These are phyloP conservation scores for Ahaetulla prasina DNA, from an alignment of 2,113 vertebrate species.

Conservation along the genomic window DNA sequence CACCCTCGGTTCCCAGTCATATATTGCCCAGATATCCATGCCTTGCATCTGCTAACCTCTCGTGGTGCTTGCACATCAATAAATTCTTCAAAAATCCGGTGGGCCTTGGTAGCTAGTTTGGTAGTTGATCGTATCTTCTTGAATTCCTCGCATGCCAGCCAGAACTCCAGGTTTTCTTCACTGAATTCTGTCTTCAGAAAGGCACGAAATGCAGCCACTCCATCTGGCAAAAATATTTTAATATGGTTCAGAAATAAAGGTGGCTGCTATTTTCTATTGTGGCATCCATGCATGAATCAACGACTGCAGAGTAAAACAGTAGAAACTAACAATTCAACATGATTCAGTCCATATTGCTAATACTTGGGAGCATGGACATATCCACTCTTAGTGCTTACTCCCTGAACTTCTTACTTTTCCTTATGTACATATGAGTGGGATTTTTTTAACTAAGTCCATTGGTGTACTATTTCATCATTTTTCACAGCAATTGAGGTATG, in stretches of 20 bases:
- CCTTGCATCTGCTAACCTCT: conserved; percentile 74
- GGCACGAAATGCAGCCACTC: conserved; percentile 86
- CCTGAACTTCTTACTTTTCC: not conserved
- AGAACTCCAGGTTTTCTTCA: conserved; percentile 97
- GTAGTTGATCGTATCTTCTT: conserved; percentile 77
- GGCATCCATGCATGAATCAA: not conserved
- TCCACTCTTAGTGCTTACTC: not conserved
- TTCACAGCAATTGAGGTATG: not conserved
- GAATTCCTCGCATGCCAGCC: conserved; percentile 94
- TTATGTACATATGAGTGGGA: not conserved
- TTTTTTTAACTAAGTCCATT: not conserved
- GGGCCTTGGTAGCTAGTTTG: conserved; percentile 84
- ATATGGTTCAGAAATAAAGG: not conserved
- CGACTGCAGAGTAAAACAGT: not conserved
- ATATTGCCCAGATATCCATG: not conserved
- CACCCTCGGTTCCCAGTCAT: not conserved
- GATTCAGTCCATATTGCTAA: not conserved
- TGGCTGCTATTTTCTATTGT: not conserved
- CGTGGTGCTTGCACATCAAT: conserved; percentile 88
- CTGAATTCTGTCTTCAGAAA: conserved; percentile 96
- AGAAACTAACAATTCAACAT: not conserved
- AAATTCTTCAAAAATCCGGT: conserved; percentile 90
- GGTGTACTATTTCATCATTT: not conserved
- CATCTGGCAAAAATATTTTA: conserved; percentile 69
- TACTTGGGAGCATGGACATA: not conserved